Evolutionary conservation across 2,797 vertebrate species (phyloP).

Genomic region (Dryobates pubescens): DNA sequence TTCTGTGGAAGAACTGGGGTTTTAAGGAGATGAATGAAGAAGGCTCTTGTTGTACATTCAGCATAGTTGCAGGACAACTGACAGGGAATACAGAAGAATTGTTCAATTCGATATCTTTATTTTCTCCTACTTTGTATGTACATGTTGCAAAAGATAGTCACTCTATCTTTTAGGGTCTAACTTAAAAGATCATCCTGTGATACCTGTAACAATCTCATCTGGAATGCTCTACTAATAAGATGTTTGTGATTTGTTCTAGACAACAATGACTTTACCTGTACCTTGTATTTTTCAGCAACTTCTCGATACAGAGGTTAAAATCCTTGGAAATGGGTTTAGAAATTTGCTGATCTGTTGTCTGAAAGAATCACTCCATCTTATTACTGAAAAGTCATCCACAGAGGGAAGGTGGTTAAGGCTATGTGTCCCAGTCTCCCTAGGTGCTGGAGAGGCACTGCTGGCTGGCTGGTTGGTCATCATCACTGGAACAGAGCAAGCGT

Average conservation of each 20-base stretch:
- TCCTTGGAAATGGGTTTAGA: neutral
- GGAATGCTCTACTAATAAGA: neutral
- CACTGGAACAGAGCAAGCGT: neutral
- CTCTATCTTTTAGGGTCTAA: neutral
- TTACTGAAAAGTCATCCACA: neutral
- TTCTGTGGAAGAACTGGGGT: neutral
- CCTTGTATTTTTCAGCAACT: neutral
- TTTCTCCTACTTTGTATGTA: neutral
- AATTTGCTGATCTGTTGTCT: neutral
- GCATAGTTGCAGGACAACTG: neutral
- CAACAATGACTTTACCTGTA: neutral
- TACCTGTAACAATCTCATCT: neutral
- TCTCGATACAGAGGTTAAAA: neutral
- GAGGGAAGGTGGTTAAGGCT: neutral
- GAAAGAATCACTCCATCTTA: neutral
- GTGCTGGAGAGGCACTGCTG: neutral
- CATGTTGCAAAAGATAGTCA: neutral
- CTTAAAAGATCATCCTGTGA: neutral
- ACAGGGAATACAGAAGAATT: neutral
- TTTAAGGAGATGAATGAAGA: neutral
- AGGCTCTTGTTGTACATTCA: neutral
- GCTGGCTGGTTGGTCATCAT: neutral
- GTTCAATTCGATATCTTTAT: neutral
- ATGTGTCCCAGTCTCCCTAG: neutral
- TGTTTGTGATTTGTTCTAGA: neutral